Conservation (phyloP, 2,113 vertebrate species). For the Lycaon pictus region DNA sequence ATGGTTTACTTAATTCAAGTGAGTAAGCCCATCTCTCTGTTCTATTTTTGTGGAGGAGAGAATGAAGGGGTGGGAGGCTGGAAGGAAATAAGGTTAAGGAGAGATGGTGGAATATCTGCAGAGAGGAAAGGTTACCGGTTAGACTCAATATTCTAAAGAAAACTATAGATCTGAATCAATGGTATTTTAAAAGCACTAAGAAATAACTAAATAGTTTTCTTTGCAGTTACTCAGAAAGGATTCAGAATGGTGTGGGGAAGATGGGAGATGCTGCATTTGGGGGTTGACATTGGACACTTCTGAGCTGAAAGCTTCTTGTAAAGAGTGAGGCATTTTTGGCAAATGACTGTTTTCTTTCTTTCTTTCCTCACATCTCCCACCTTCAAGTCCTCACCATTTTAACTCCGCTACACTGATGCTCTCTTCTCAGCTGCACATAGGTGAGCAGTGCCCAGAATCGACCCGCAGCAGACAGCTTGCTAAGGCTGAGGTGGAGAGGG, state of each 20-base stretch:
- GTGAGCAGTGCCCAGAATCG: background rate
- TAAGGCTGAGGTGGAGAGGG: background rate
- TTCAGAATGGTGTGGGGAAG: background rate
- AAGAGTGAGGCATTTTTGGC: background rate
- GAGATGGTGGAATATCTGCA: background rate
- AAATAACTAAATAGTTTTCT: background rate
- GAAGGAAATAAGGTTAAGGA: background rate
- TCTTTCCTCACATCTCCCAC: background rate
- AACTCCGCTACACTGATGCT: background rate
- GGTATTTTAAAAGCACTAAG: background rate
- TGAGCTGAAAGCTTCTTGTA: background rate
- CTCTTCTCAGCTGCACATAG: background rate
- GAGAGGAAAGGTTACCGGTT: background rate
- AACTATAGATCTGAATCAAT: background rate
- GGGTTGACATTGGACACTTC: background rate
- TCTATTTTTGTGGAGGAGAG: background rate
- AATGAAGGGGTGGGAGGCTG: background rate
- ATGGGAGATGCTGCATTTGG: background rate
- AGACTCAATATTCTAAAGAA: constrained; percentile 10
- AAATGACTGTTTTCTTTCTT: background rate
- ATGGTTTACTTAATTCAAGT: constrained; percentile 48
- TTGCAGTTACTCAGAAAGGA: background rate
- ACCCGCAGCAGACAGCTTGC: background rate
- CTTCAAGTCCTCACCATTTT: background rate
- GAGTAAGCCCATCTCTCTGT: constrained; percentile 14